A percentile compares a stretch with the other conserved stretches of the same genome.
Evolutionary conservation across 1,140 invertebrate genomes (phyloP).

Genomic region (Sesamia nonagrioides): DNA sequence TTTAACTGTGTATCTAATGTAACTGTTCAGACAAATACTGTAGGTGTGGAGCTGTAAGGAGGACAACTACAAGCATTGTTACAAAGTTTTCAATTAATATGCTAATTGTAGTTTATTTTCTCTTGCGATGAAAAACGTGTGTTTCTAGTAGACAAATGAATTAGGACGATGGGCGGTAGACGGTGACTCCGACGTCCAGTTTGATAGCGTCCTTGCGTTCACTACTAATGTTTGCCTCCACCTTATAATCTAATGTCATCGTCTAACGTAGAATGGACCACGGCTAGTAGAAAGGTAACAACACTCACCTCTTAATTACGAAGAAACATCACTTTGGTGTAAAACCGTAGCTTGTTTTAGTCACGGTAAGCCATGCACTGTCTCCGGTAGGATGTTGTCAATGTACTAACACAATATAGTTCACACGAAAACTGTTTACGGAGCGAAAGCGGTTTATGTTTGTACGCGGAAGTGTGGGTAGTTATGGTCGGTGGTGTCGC

Average conservation of each 20-base stretch:
- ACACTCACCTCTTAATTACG: constrained; percentile 76
- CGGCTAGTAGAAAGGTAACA: constrained; percentile 69
- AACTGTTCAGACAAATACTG: constrained; percentile 52
- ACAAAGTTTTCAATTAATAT: constrained; percentile 34
- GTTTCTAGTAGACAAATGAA: constrained; percentile 5
- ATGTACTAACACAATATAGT: constrained; percentile 71
- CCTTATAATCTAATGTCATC: constrained; percentile 82
- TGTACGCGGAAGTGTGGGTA: constrained; percentile 70
- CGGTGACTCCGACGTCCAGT: constrained; percentile 36
- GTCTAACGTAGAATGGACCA: constrained; percentile 64
- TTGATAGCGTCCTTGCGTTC: constrained; percentile 81
- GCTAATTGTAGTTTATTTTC: constrained; percentile 32
- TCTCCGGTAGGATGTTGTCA: constrained; percentile 51
- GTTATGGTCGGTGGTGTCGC: constrained; percentile 34
- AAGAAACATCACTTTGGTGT: constrained; percentile 66
- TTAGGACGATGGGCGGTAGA: constrained; percentile 23
- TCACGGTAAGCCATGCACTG: constrained; percentile 55
- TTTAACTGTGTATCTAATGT: constrained; percentile 57
- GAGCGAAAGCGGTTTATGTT: constrained; percentile 76
- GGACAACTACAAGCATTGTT: constrained; percentile 35
- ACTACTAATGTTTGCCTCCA: constrained; percentile 73
- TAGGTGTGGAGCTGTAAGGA: constrained; percentile 43
- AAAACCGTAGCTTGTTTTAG: constrained; percentile 49
- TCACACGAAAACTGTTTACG: constrained; percentile 77
- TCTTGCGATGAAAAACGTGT: not conserved